Evolutionary conservation across 2,797 vertebrate species (phyloP).

Genomic region (Rhinoraja longicauda): DNA sequence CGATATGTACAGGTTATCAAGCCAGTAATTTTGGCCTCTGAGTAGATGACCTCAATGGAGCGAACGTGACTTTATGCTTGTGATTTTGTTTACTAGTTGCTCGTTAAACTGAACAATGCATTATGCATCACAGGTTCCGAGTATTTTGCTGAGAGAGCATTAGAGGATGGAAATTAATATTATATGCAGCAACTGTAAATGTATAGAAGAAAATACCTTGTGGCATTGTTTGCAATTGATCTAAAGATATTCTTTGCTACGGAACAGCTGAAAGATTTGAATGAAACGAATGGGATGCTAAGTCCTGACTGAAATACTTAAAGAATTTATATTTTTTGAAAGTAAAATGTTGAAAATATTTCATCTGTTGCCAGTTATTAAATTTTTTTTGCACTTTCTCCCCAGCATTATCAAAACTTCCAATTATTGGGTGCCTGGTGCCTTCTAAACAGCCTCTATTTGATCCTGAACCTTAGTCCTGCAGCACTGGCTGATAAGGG

Average conservation of each 20-base stretch:
- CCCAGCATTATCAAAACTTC: constrained; percentile 97
- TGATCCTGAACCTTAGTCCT: constrained; percentile 93
- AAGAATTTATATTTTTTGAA: not conserved
- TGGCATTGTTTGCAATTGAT: not conserved
- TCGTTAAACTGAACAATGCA: not conserved
- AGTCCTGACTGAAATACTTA: no score
- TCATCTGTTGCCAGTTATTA: not conserved
- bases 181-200: not conserved
- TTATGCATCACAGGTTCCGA: not conserved
- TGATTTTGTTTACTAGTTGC: not conserved
- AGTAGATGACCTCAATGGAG: not conserved
- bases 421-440: constrained; percentile 97
- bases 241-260: not conserved
- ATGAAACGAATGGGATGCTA: not conserved
- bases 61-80: not conserved
- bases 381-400: constrained; percentile 11
- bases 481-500: constrained; percentile 95
- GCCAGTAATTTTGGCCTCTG: not conserved
- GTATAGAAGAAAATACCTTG: not conserved
- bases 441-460: constrained; percentile 91
- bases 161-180: not conserved
- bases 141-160: not conserved
- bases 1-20: not conserved
- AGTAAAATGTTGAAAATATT: not conserved
- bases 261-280: not conserved